These are phyloP conservation scores for Ceramica pisi DNA, from an alignment of 2,888 invertebrate species.

Conservation along the genomic window DNA sequence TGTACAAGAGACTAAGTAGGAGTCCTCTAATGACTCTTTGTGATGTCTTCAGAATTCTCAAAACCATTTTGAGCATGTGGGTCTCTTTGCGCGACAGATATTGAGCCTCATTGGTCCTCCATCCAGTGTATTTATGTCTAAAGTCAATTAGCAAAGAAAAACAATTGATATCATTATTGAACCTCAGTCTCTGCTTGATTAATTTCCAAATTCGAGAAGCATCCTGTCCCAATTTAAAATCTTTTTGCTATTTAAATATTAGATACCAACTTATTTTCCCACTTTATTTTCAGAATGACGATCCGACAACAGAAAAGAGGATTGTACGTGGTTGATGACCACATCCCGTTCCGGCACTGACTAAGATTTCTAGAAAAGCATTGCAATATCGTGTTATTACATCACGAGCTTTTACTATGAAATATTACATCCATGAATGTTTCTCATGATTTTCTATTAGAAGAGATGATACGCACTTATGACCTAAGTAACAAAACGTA, in stretches of 20 bases:
- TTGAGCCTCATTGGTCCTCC: background rate
- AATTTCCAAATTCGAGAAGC: no score
- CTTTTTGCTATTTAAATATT: background rate
- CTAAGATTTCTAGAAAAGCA: constrained; percentile 10
- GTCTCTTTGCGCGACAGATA: background rate
- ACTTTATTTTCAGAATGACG: constrained; percentile 51
- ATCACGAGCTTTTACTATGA: constrained; percentile 16
- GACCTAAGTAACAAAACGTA: background rate
- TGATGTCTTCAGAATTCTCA: background rate
- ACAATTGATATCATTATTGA: no score
- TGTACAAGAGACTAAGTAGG: constrained; percentile 77
- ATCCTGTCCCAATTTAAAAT: no score
- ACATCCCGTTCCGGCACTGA: constrained; percentile 53
- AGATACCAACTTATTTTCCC: background rate
- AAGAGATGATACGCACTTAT: no score
- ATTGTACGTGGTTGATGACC: constrained; percentile 9
- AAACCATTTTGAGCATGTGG: no score
- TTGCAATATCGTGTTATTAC: constrained; percentile 8
- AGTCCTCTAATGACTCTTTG: background rate
- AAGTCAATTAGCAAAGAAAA: no score
- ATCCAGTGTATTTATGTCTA: background rate
- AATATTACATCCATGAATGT: background rate
- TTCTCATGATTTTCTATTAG: no score
- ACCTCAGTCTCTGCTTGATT: no score
- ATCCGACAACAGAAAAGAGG: constrained; percentile 46